Evolutionary conservation across 1,140 invertebrate genomes (phyloP).

Genomic region (Lethocerus indicus): DNA sequence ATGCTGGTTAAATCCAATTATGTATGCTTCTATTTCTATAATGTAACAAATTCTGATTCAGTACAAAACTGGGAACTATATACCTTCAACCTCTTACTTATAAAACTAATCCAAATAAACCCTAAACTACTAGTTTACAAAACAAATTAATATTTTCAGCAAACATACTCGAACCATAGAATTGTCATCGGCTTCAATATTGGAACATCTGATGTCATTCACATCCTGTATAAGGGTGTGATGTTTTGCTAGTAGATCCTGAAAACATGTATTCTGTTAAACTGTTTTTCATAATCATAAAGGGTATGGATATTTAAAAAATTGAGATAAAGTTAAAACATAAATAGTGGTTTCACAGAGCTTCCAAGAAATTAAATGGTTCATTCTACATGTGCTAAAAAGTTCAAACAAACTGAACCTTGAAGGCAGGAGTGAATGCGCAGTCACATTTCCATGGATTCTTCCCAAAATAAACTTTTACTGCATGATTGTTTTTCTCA

Average conservation of each 20-base stretch:
- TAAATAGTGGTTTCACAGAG: neutral
- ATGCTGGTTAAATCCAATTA: no score
- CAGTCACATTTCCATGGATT: constrained; percentile 75
- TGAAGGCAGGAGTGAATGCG: constrained; percentile 53
- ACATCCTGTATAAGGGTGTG: constrained; percentile 45
- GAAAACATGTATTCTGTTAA: constrained; percentile 14
- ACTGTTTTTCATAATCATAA: neutral
- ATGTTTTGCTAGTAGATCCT: constrained; percentile 52
- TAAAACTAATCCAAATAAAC: no score
- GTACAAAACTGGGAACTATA: no score
- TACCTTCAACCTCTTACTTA: no score
- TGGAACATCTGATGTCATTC: constrained; percentile 42
- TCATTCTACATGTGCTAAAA: neutral
- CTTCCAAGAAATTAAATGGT: neutral
- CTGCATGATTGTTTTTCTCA: constrained; percentile 48
- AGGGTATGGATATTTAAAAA: neutral
- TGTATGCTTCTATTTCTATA: no score
- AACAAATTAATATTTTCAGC: constrained; percentile 3
- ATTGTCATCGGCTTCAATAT: constrained; percentile 34
- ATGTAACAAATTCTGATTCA: no score
- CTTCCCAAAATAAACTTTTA: constrained; percentile 42
- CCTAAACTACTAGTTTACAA: no score
- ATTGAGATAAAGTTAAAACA: neutral
- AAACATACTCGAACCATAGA: constrained; percentile 36
- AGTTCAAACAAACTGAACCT: constrained; percentile 21